Evolutionary conservation across 2,113 vertebrate genomes (phyloP), one percentile per base, ranked within the genome.

Genomic region (Sterrhoptilus dennistouni): DNA sequence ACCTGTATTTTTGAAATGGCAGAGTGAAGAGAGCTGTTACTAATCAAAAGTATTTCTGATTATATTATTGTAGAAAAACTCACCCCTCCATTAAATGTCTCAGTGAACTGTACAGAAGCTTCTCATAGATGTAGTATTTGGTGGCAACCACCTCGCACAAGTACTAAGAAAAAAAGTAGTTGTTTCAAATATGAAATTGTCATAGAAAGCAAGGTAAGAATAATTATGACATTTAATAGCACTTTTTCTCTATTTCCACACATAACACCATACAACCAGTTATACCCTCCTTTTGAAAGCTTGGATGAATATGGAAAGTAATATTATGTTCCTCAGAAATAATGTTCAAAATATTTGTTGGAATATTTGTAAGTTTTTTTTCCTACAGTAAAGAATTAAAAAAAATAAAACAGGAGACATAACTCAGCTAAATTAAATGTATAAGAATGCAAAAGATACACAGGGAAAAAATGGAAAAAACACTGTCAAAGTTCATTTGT

Each of bases 51-150:
- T 42, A n/a, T 63, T 86, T 86, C 33, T 89, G 4, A 16, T 81
- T 54, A 19, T 36, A 9, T 78, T 72, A 25, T 38, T 77, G 10
- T 53, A 98, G 97, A 97, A 87, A 93, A 50, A 29, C 87, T 96
- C 20, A 95, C 85, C 8, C 78, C 97, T 28, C 97, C 97, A 19
- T 10, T n/a, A 71, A 96, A 98, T 9, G 53, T 97, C 79, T 90
- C 84, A 28, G 92, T 94, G 47, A 75, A 42, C 20, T 97, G 97
- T 52, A 77, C 29, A 17, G 40, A 11, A 23, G 60, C 6, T 88
- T 81, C 44, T 81, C 49, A 78, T 0, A 2, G 10, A 23, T 97
- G 97, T 27, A 38, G 25, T 36, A 60, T 97, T 47, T 5, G 0
- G 7, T 98, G 97, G 97, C 45, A 53, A 19, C 59, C 14, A 76